phyloP scores from a whole-genome alignment of 2,797 vertebrate species.

The Cichlasoma orientale region DNA sequence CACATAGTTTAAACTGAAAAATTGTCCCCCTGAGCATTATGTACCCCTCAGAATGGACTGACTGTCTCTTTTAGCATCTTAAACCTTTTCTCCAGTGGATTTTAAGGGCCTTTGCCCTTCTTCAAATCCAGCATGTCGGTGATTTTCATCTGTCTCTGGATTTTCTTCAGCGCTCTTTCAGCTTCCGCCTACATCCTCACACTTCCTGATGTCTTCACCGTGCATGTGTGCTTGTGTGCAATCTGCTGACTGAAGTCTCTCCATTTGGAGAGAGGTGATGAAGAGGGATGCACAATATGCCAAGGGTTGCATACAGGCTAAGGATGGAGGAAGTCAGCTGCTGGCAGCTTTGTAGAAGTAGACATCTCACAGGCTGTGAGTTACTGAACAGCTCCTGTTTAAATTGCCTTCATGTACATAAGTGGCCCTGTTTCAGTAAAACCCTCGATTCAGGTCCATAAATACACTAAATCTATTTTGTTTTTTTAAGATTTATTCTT shows the following conservation, averaged over 20 bases:
- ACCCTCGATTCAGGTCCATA: not conserved
- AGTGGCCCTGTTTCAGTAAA: not conserved
- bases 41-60: constrained; percentile 16
- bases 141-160: constrained; percentile 44
- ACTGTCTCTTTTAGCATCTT: constrained; percentile 17
- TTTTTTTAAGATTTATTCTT: not conserved
- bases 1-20: constrained; percentile 35
- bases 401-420: not conserved
- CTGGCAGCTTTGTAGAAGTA: constrained; percentile 26
- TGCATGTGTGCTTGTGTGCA: not conserved
- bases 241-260: constrained; percentile 42
- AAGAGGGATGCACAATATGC: constrained; percentile 44
- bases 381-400: not conserved
- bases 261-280: constrained; percentile 36
- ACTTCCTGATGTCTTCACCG: constrained; percentile 12
- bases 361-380: constrained; percentile 6
- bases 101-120: constrained; percentile 36
- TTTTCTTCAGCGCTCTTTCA: constrained; percentile 15
- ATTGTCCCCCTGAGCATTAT: not conserved
- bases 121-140: constrained; percentile 30
- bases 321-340: constrained; percentile 50
- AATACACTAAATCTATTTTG: not conserved
- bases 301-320: constrained; percentile 42
- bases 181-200: constrained; percentile 28
- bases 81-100: constrained; percentile 6